phyloP scores from a whole-genome alignment of 2,888 invertebrate genomes.

The Andrena minutula region DNA sequence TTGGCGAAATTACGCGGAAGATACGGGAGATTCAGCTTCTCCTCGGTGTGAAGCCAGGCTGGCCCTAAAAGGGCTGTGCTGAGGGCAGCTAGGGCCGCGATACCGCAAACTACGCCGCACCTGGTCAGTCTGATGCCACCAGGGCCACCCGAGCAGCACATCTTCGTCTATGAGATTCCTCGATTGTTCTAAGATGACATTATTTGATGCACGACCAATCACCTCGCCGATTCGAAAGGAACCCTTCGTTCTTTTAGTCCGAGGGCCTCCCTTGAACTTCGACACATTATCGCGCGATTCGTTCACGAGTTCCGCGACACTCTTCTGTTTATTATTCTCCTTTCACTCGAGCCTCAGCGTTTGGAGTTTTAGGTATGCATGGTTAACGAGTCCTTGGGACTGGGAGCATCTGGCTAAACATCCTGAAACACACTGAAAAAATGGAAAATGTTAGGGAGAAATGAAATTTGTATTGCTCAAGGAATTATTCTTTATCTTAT shows the following conservation, averaged over 20 bases:
- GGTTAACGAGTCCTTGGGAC: background rate
- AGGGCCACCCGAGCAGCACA: conserved; percentile 81
- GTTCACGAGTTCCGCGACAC: conserved; percentile 12
- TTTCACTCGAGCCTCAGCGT: background rate
- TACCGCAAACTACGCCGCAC: conserved; percentile 82
- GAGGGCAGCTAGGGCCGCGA: conserved; percentile 82
- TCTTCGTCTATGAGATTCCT: conserved; percentile 63
- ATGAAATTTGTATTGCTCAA: background rate
- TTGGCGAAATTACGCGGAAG: conserved; percentile 75
- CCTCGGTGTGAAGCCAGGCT: conserved; percentile 83
- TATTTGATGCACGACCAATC: conserved; percentile 47
- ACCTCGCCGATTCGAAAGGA: conserved; percentile 41
- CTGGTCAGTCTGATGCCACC: conserved; percentile 82
- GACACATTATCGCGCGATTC: conserved; percentile 45
- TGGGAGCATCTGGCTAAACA: background rate
- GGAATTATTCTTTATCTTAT: background rate
- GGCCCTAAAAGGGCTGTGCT: conserved; percentile 82
- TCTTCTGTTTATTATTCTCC: conserved; percentile 15
- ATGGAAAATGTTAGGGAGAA: background rate
- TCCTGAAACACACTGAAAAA: conserved; percentile 5
- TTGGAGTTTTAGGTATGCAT: background rate
- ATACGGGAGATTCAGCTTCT: conserved; percentile 77
- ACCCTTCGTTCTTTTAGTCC: conserved; percentile 25
- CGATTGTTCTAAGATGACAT: conserved; percentile 48
- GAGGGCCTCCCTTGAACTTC: conserved; percentile 32